Percentiles rank a stretch among this genome's conserved stretches.
phyloP scores from a whole-genome alignment of 2,113 vertebrate genomes.

The Asarcornis scutulata region DNA sequence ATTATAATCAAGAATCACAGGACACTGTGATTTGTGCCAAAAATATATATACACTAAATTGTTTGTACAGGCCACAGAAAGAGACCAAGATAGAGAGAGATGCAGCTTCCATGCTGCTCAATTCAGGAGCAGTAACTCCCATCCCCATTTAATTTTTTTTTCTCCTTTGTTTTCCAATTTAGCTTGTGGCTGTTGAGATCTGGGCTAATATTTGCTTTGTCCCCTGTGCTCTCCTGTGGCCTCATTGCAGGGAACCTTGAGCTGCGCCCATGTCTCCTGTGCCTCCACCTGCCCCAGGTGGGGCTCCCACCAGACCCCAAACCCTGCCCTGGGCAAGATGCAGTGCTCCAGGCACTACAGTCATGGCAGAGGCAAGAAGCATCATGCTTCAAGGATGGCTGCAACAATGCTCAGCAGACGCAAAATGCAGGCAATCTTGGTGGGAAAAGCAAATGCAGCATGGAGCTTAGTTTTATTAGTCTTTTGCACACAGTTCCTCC shows the following conservation, averaged over 20 bases:
- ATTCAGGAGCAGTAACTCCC: background rate
- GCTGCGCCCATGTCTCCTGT: background rate
- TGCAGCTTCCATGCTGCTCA: background rate
- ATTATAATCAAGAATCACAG: conserved; percentile 80
- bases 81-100: background rate
- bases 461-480: background rate
- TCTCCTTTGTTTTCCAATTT: conserved; percentile 11
- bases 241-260: background rate
- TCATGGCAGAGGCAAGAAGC: background rate
- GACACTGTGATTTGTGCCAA: conserved; percentile 76
- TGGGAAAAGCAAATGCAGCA: background rate
- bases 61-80: conserved; percentile 12
- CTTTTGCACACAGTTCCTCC: conserved; percentile 35
- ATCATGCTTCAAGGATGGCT: background rate
- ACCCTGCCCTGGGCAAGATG: background rate
- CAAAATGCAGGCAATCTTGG: background rate
- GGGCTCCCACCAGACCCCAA: background rate
- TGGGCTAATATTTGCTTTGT: background rate
- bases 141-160: conserved; percentile 23
- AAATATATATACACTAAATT: conserved; percentile 68
- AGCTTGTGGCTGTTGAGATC: background rate
- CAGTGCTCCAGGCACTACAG: background rate
- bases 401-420: background rate
- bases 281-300: background rate
- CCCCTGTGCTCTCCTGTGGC: background rate